A percentile compares a stretch with the other conserved stretches of the same genome.
Evolutionary conservation across 2,797 vertebrate genomes (phyloP).

Genomic region (Poeciliopsis gracilis): DNA sequence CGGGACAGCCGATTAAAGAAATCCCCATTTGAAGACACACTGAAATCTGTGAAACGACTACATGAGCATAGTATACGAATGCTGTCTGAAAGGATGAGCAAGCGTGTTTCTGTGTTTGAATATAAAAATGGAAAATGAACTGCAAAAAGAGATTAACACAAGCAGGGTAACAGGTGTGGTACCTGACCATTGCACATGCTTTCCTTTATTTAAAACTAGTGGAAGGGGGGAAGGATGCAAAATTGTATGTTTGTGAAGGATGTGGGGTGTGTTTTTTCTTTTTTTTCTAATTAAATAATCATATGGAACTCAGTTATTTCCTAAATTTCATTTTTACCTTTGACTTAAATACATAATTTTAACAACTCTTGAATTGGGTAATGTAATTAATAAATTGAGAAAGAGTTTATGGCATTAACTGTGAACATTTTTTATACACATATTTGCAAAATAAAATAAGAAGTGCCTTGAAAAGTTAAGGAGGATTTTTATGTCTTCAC

Average conservation of each 20-base stretch:
- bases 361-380: background rate
- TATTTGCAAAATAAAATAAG: slow-evolving; percentile 27
- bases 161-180: slow-evolving; percentile 61
- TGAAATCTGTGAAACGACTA: slow-evolving; percentile 22
- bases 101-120: slow-evolving; percentile 27
- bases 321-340: slow-evolving; percentile 10
- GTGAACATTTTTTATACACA: slow-evolving; percentile 32
- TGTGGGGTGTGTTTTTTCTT: slow-evolving; percentile 18
- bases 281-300: slow-evolving; percentile 25
- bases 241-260: slow-evolving; percentile 1
- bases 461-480: slow-evolving; percentile 60
- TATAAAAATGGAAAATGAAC: slow-evolving; percentile 38
- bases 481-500: slow-evolving; percentile 7
- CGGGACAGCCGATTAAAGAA: slow-evolving; percentile 8
- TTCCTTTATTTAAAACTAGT: slow-evolving; percentile 27
- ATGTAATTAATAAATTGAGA: slow-evolving; percentile 19
- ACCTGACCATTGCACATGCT: slow-evolving; percentile 62
- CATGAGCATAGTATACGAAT: slow-evolving; percentile 16
- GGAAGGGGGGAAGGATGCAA: background rate
- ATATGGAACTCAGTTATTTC: slow-evolving; percentile 23
- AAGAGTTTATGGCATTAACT: slow-evolving; percentile 46
- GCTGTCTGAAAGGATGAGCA: slow-evolving; percentile 15
- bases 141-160: slow-evolving; percentile 55
- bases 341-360: slow-evolving; percentile 8
- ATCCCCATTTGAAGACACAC: slow-evolving; percentile 10